Base-by-base conservation (phyloP, 2,113 vertebrate species). In the Danionella cerebrum region DNA sequence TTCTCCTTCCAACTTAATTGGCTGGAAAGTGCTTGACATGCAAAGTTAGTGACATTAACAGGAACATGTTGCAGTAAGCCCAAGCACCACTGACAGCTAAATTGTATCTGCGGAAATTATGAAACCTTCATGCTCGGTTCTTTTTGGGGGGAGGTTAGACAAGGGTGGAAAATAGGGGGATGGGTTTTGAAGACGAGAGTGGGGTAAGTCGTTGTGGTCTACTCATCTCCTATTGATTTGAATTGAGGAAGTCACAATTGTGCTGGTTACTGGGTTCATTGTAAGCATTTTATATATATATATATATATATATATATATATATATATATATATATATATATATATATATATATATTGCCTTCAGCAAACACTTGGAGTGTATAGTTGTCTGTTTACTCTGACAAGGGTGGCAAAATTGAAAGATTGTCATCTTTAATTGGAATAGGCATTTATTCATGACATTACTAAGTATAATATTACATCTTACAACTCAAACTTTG, bases 11-110 rank as follows among this genome's bases (percentile, higher is more conserved):
- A 86, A 93, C 91, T 95, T 96, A 98, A 98, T 98, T 98, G 95
- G 94, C 91, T 97, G 95, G 94, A 97, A 98, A 98, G 94, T 93
- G 94, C 92, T 95, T 97, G 96, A 97, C 95, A 94, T 96, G 94
- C 94, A 93, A 96, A 96, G 96, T 96, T 95, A 91, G 92, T 92
- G 93, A 93, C 93, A 92, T 95, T 98, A 89, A 86, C 91, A 6
- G 88, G 91, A 84, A 88, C 84, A 82, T 91, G 89, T 93, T 86
- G 88, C 90, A 92, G 92, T 94, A 95, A 97, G 96, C 95, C 92
- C 92, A 91, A 92, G 92, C 86, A 89, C 92, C 92, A 94, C 89
- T 98, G 96, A 98, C 96, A 97, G 94, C 94, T 98, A 98, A 98
- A 98, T 98, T 98, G 95, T 96, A 98, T 94, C 92, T 89, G 90